These are phyloP conservation scores for Platysternon megacephalum DNA, from an alignment of 2,113 vertebrate species.

Conservation along the genomic window DNA sequence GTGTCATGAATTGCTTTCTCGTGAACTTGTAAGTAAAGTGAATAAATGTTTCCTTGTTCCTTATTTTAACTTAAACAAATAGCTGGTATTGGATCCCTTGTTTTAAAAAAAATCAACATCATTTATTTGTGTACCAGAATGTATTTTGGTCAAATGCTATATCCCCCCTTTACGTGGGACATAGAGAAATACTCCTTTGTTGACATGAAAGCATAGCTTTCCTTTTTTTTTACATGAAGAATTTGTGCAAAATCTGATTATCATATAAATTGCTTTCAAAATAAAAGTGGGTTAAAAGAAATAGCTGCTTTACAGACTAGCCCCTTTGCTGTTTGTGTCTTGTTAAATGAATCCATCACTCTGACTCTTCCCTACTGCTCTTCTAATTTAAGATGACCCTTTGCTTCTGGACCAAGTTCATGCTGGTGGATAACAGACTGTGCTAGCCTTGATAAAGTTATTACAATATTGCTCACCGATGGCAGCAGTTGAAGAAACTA, in stretches of 20 bases:
- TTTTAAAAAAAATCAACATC: neutral
- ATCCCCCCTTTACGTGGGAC: neutral
- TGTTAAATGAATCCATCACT: neutral
- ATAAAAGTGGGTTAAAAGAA: conserved; percentile 22
- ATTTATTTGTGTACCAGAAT: neutral
- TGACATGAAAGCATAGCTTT: neutral
- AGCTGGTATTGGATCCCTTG: neutral
- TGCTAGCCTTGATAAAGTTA: neutral
- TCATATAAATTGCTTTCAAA: conserved; percentile 44
- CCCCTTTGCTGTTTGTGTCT: neutral
- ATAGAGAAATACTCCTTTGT: neutral
- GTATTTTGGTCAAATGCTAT: neutral
- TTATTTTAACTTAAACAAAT: neutral
- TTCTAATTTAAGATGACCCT: neutral
- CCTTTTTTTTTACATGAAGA: conserved; percentile 15
- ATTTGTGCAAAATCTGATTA: conserved; percentile 15
- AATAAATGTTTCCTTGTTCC: neutral
- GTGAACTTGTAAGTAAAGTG: neutral
- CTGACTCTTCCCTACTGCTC: neutral
- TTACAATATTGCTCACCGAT: neutral
- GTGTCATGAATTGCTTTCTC: neutral
- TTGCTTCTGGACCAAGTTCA: neutral
- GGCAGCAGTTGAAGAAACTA: neutral
- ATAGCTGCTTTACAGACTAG: neutral
- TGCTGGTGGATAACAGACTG: neutral